Percentiles rank a stretch among this genome's conserved stretches.
Evolutionary conservation across 2,888 invertebrate genomes (phyloP).

Genomic region (Eubasilissa splendida): DNA sequence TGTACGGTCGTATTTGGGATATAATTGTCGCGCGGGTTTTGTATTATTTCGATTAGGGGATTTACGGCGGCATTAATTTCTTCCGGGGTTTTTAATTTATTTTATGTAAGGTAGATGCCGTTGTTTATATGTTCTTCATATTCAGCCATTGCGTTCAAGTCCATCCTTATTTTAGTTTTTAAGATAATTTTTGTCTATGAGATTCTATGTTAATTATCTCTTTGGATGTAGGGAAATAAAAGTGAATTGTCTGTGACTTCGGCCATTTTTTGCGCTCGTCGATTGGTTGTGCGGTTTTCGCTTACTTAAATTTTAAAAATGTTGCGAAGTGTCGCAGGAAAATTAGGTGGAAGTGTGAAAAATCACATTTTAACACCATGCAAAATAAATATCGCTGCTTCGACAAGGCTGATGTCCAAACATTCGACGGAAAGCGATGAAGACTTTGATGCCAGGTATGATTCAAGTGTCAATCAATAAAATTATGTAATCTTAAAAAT

Average conservation of each 20-base stretch:
- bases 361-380: conserved; percentile 61
- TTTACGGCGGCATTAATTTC: too few relatives aligned
- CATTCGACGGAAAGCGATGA: conserved; percentile 82
- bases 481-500: conserved; percentile 69
- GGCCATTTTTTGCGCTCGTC: conserved; percentile 26
- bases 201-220: too few relatives aligned
- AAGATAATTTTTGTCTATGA: too few relatives aligned
- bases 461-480: conserved; percentile 61
- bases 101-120: too few relatives aligned
- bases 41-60: too few relatives aligned
- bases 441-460: conserved; percentile 84
- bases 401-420: conserved; percentile 63
- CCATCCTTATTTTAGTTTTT: too few relatives aligned
- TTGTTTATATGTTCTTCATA: too few relatives aligned
- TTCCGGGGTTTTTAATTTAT: too few relatives aligned
- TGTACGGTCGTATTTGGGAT: too few relatives aligned
- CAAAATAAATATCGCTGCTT: conserved; percentile 58
- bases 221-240: too few relatives aligned
- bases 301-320: conserved; percentile 33
- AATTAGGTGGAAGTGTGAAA: conserved; percentile 57
- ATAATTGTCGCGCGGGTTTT: too few relatives aligned
- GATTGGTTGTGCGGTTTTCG: conserved; percentile 9
- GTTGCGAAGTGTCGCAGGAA: conserved; percentile 46
- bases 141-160: too few relatives aligned
- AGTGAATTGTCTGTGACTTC: neutral